Conservation (phyloP, 2,113 vertebrate genomes). For the Paramormyrops kingsleyae region DNA sequence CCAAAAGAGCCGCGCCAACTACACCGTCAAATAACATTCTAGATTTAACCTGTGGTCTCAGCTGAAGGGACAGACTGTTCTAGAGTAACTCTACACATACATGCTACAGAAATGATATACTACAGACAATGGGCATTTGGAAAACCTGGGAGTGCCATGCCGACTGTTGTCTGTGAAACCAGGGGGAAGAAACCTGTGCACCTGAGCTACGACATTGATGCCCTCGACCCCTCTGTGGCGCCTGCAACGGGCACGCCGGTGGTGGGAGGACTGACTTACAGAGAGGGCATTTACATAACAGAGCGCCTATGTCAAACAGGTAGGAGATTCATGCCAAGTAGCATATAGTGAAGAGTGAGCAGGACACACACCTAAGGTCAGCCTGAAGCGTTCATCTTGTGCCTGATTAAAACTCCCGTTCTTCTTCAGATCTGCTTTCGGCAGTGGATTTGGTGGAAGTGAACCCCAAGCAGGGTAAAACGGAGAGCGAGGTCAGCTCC, state of each 20-base stretch:
- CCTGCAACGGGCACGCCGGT: constrained; percentile 66
- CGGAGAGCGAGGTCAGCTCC: constrained; percentile 35
- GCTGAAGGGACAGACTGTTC: neutral
- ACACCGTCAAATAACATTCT: neutral
- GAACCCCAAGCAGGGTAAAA: constrained; percentile 51
- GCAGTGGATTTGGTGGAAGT: constrained; percentile 65
- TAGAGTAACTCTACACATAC: neutral
- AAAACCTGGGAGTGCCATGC: neutral
- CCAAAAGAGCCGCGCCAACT: neutral
- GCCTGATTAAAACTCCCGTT: neutral
- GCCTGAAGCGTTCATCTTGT: neutral
- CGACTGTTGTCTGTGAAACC: neutral
- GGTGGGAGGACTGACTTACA: constrained; percentile 60
- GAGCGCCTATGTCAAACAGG: constrained; percentile 60
- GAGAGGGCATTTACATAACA: constrained; percentile 62
- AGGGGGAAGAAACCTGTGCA: constrained; percentile 64
- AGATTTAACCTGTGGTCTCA: neutral
- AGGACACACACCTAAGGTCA: neutral
- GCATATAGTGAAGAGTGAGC: neutral
- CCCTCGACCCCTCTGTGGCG: constrained; percentile 60
- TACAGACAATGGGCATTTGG: neutral
- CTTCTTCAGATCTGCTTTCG: constrained; percentile 56
- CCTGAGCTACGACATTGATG: constrained; percentile 67
- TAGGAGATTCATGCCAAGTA: constrained; percentile 20
- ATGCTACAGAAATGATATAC: neutral